Evolutionary conservation across 1,140 invertebrate species (phyloP).

Genomic region (Drosophila funebris): DNA sequence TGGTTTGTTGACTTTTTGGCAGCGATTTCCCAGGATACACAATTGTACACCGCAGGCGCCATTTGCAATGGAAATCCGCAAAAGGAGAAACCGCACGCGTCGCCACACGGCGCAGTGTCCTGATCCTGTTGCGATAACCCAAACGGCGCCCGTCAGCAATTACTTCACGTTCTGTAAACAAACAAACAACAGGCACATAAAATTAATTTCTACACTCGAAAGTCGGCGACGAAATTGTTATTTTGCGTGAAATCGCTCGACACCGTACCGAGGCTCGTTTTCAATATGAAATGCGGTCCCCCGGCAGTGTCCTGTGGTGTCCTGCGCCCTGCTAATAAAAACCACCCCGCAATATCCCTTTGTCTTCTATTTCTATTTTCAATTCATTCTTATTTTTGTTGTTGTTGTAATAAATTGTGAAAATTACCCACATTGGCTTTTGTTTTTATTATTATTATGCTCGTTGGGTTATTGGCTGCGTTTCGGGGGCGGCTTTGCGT

Average conservation of each 20-base stretch:
- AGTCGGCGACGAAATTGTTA: slow-evolving; percentile 65
- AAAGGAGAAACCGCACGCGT: slow-evolving; percentile 46
- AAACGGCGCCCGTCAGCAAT: slow-evolving; percentile 60
- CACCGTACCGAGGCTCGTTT: slow-evolving; percentile 25
- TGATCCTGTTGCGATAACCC: slow-evolving; percentile 38
- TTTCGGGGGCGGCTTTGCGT: slow-evolving; percentile 46
- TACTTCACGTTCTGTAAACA: slow-evolving; percentile 76
- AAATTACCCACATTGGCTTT: slow-evolving; percentile 64
- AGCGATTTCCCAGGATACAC: slow-evolving; percentile 38
- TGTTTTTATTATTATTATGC: slow-evolving; percentile 33
- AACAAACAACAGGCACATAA: slow-evolving; percentile 59
- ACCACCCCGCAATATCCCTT: slow-evolving; percentile 53
- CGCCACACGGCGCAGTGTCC: slow-evolving; percentile 7
- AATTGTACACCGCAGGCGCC: slow-evolving; percentile 37
- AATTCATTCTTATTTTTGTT: background rate
- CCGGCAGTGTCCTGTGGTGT: slow-evolving; percentile 22
- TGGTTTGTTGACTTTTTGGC: slow-evolving; percentile 48
- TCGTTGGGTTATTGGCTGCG: slow-evolving; percentile 63
- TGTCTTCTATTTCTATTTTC: slow-evolving; percentile 7
- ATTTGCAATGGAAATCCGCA: slow-evolving; percentile 19
- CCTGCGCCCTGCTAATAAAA: slow-evolving; percentile 22
- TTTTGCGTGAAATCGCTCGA: slow-evolving; percentile 69
- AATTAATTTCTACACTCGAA: slow-evolving; percentile 73
- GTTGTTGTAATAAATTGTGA: slow-evolving; percentile 50
- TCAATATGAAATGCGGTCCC: slow-evolving; percentile 22